phyloP scores from a whole-genome alignment of 2,888 invertebrate species.

The Quadriops clusia region DNA sequence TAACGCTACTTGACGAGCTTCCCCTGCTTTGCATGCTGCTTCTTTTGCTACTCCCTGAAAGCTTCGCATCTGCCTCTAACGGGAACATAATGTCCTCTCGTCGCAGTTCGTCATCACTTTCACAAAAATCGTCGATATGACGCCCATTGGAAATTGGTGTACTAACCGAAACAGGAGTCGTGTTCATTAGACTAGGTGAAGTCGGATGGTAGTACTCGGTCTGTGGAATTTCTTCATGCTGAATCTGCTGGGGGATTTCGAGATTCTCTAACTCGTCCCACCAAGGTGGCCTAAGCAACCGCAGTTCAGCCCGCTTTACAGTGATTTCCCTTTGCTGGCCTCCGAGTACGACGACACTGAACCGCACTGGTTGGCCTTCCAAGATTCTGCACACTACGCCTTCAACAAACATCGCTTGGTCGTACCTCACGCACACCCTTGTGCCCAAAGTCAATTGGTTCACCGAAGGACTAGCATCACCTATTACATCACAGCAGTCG shows the following conservation, averaged over 20 bases:
- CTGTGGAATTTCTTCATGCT: constrained; percentile 15
- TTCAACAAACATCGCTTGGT: constrained; percentile 68
- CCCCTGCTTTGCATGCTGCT: constrained; percentile 87
- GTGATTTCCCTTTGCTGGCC: constrained; percentile 34
- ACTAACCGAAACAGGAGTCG: constrained; percentile 36
- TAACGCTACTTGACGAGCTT: constrained; percentile 82
- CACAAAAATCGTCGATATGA: constrained; percentile 64
- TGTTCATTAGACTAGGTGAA: constrained; percentile 45
- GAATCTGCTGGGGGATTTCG: constrained; percentile 8
- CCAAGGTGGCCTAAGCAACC: constrained; percentile 90
- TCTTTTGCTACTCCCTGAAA: constrained; percentile 73
- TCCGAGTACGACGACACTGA: constrained; percentile 49
- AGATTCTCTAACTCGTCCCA: constrained; percentile 81
- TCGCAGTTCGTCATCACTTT: constrained; percentile 82
- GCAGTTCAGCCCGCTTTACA: constrained; percentile 80
- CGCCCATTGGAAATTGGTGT: constrained; percentile 51
- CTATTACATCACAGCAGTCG: constrained; percentile 77
- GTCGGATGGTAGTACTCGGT: constrained; percentile 43
- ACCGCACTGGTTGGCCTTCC: constrained; percentile 50
- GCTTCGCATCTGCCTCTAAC: constrained; percentile 63
- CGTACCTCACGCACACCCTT: constrained; percentile 67
- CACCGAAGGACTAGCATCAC: constrained; percentile 82
- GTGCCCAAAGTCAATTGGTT: constrained; percentile 70
- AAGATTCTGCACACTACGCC: constrained; percentile 66
- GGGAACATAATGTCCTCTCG: constrained; percentile 78